These are phyloP conservation scores for Hippocampus kuda DNA, from an alignment of 2,797 vertebrate species.

Conservation along the genomic window DNA sequence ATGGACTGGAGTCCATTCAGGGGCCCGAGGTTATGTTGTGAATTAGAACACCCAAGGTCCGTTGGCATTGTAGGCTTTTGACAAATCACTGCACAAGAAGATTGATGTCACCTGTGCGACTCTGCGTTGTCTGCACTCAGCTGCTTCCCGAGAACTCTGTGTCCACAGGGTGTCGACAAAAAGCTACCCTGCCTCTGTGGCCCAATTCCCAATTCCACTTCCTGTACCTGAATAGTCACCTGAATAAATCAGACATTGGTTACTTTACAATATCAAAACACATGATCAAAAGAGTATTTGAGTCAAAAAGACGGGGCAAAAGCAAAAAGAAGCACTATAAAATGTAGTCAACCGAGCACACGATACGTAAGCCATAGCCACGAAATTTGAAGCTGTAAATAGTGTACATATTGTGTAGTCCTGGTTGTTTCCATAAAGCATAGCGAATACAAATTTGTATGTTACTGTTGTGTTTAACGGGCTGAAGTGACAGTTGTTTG, in stretches of 20 bases:
- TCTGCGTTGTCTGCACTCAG: slow-evolving; percentile 95
- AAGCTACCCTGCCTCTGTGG: slow-evolving; percentile 71
- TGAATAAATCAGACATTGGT: slow-evolving; percentile 20
- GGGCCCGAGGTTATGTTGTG: not conserved
- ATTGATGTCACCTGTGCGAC: slow-evolving; percentile 82
- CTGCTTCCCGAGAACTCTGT: slow-evolving; percentile 92
- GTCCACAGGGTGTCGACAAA: slow-evolving; percentile 77
- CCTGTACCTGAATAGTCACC: slow-evolving; percentile 91
- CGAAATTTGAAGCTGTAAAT: not conserved
- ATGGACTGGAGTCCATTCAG: not conserved
- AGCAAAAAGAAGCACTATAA: not conserved
- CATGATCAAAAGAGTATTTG: not conserved
- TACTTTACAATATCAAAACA: not conserved
- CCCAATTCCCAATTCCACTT: slow-evolving; percentile 70
- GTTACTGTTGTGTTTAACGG: not conserved
- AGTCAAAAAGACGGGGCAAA: not conserved
- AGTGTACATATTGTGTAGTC: not conserved
- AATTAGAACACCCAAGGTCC: slow-evolving; percentile 20
- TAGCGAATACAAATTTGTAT: not conserved
- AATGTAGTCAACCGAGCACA: too few relatives aligned
- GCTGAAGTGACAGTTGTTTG: not conserved
- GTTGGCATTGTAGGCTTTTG: slow-evolving; percentile 5
- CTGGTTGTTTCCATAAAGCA: not conserved
- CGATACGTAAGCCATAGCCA: too few relatives aligned
- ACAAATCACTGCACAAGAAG: slow-evolving; percentile 13